These are phyloP conservation scores for Zaprionus vittiger DNA, from an alignment of 1,140 invertebrate genomes.

Conservation along the genomic window DNA sequence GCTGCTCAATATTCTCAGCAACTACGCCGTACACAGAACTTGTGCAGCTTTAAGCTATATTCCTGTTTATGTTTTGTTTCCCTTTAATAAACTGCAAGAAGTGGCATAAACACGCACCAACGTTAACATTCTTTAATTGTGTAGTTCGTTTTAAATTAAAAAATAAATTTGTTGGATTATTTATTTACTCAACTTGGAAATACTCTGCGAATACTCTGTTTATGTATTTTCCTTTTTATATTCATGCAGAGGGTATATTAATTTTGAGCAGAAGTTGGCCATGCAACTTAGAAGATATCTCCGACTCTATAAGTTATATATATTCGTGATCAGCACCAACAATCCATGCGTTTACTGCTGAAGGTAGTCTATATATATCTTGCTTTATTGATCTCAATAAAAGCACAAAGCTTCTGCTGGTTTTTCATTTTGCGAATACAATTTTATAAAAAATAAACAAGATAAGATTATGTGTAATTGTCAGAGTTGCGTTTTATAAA, in stretches of 20 bases:
- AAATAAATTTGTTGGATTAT: neutral
- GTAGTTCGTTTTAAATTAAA: neutral
- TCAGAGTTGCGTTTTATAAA: neutral
- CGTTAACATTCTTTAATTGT: neutral
- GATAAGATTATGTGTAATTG: neutral
- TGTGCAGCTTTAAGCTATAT: neutral
- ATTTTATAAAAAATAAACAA: neutral
- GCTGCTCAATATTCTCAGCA: conserved; percentile 25
- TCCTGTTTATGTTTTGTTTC: neutral
- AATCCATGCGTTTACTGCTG: too few species aligned
- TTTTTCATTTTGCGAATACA: neutral
- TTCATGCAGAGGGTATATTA: too few species aligned
- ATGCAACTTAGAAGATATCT: too few species aligned
- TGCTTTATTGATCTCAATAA: too few species aligned
- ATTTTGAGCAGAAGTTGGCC: too few species aligned
- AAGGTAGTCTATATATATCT: too few species aligned
- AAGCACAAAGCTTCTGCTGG: too few species aligned
- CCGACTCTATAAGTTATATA: too few species aligned
- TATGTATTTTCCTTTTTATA: neutral
- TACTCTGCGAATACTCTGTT: neutral
- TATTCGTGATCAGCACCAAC: too few species aligned
- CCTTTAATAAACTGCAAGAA: neutral
- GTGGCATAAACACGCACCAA: neutral
- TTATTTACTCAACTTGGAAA: neutral
- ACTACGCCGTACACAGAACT: neutral